Evolutionary conservation across 2,113 vertebrate species (phyloP).

Genomic region (Pogona vitticeps): DNA sequence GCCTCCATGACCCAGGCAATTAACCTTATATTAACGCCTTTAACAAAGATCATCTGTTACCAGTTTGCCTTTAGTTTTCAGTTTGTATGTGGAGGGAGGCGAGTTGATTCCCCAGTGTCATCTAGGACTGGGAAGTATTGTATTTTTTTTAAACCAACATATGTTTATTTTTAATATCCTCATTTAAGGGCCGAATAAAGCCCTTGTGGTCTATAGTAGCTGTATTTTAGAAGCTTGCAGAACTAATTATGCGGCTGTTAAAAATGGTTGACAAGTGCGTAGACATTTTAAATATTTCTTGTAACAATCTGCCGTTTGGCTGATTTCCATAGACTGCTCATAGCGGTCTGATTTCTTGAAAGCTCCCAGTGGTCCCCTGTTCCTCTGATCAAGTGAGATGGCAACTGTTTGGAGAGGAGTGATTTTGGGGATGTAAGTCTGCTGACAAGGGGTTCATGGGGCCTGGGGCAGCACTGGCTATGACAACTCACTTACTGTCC

Average conservation of each 20-base stretch:
- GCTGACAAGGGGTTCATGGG: background rate
- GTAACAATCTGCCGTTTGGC: constrained; percentile 1
- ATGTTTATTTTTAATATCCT: constrained; percentile 39
- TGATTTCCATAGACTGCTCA: background rate
- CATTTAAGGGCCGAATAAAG: constrained; percentile 21
- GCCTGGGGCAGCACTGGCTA: background rate
- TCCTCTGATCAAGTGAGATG: background rate
- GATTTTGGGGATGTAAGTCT: background rate
- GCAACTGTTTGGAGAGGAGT: background rate
- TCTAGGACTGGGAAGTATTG: constrained; percentile 21
- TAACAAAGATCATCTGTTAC: constrained; percentile 67
- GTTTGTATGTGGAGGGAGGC: constrained; percentile 23
- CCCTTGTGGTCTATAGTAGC: background rate
- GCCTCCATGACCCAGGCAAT: constrained; percentile 61
- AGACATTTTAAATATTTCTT: background rate
- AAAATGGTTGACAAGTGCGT: constrained; percentile 9
- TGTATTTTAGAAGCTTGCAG: constrained; percentile 24
- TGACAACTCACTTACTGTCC: too few species aligned
- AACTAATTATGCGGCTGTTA: constrained; percentile 19
- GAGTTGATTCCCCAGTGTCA: constrained; percentile 15
- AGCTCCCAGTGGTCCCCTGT: background rate
- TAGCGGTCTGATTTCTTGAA: background rate
- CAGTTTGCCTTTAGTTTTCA: constrained; percentile 51
- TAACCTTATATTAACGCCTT: constrained; percentile 66
- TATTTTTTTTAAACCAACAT: background rate